Evolutionary conservation across 2,888 invertebrate genomes (phyloP).

Genomic region (Drosophila sordidula): DNA sequence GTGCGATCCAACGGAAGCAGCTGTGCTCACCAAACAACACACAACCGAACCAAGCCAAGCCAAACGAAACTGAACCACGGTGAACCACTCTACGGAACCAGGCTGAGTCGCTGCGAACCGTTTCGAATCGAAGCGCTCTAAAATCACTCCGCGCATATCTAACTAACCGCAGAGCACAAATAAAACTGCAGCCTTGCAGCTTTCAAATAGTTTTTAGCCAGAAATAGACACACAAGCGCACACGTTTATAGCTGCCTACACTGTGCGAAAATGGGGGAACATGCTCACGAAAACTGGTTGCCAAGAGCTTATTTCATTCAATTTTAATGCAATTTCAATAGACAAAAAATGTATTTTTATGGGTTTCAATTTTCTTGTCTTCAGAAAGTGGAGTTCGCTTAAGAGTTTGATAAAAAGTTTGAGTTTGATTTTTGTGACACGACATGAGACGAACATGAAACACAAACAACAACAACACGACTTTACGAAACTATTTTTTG

Average conservation of each 20-base stretch:
- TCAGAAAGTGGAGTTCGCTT: no score
- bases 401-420: no score
- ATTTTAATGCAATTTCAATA: no score
- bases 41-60: not conserved
- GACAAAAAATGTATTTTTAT: no score
- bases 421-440: no score
- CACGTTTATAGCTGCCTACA: not conserved
- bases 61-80: constrained; percentile 5
- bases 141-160: constrained; percentile 56
- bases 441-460: not conserved
- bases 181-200: constrained; percentile 50
- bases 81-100: constrained; percentile 22
- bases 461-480: no score
- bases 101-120: constrained; percentile 29
- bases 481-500: no score
- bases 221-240: constrained; percentile 12
- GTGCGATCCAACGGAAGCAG: constrained; percentile 32
- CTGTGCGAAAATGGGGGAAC: constrained; percentile 1
- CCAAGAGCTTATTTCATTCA: no score
- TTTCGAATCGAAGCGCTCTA: constrained; percentile 20
- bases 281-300: not conserved
- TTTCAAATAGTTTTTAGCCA: constrained; percentile 51
- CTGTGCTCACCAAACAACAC: constrained; percentile 11
- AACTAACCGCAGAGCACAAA: constrained; percentile 69
- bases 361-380: no score